A percentile compares a stretch with the other conserved stretches of the same genome.
Evolutionary conservation across 2,113 vertebrate species (phyloP).

Genomic region (Xerus inauris): DNA sequence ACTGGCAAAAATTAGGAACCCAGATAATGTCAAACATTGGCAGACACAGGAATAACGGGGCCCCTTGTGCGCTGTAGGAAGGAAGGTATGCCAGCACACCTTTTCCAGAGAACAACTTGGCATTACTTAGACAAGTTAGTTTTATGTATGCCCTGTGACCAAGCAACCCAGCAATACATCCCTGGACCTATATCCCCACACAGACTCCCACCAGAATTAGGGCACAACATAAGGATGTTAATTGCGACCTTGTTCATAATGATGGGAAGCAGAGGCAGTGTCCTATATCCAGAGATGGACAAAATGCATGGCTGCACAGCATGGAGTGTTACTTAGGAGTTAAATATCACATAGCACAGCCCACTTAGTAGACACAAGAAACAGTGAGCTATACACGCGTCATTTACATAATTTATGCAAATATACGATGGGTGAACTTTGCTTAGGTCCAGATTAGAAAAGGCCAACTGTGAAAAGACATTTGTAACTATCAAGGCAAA

Average conservation of each 20-base stretch:
- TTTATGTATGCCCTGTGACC: not conserved
- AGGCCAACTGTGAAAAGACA: not conserved
- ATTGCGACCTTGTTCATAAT: not conserved
- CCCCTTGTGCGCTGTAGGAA: fast-evolving
- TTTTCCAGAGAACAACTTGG: not conserved
- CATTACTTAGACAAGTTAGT: not conserved
- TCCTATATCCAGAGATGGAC: not conserved
- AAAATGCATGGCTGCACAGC: not conserved
- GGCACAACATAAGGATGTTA: not conserved
- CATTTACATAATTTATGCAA: not conserved
- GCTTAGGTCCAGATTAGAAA: conserved; percentile 13
- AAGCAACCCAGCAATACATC: not conserved
- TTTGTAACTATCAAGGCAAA: conserved; percentile 21
- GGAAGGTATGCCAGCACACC: not conserved
- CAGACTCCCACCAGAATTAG: not conserved
- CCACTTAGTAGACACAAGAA: not conserved
- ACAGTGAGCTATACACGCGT: not conserved
- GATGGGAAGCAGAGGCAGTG: not conserved
- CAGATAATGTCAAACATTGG: not conserved
- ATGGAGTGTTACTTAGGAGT: not conserved
- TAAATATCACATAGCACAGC: not conserved
- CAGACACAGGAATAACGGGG: not conserved
- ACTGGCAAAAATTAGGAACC: not conserved
- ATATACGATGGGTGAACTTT: not conserved
- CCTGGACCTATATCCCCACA: not conserved